Evolutionary conservation across 2,113 vertebrate species (phyloP).

Genomic region (Naja naja): DNA sequence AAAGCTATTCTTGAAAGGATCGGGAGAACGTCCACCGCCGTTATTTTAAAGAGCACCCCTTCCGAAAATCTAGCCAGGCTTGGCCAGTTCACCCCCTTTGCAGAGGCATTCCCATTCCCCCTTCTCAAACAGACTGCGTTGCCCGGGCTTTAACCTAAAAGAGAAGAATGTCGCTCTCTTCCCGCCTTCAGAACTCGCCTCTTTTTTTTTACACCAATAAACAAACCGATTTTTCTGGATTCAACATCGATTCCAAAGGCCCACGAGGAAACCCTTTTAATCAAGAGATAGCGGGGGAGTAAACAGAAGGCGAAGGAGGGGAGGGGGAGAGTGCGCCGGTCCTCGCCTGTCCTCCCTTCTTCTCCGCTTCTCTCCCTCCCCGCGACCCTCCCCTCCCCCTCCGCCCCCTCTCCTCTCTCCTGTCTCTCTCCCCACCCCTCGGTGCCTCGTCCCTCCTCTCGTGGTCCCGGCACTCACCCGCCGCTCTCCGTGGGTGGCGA

Average conservation of each 20-base stretch:
- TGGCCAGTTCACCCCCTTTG: too few relatives aligned
- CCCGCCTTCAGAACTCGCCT: background rate
- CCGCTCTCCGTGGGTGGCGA: slow-evolving; percentile 23
- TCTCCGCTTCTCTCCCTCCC: background rate
- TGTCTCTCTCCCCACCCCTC: background rate
- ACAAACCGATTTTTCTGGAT: background rate
- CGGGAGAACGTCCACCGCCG: background rate
- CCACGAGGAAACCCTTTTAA: background rate
- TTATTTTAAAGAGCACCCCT: background rate
- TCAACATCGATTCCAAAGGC: background rate
- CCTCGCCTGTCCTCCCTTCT: background rate
- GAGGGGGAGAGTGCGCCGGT: too few relatives aligned
- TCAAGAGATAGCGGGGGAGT: background rate
- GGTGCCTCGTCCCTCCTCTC: background rate
- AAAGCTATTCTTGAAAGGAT: background rate
- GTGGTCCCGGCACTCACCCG: slow-evolving; percentile 1
- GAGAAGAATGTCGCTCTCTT: background rate
- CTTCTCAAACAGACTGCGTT: background rate
- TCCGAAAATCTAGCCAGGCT: background rate
- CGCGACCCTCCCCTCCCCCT: background rate
- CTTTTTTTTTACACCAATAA: background rate
- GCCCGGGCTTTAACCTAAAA: background rate
- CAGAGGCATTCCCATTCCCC: background rate
- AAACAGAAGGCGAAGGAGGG: background rate
- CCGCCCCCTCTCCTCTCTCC: background rate